Base-by-base conservation (phyloP, 2,113 vertebrate species). In the Sisor rabdophorus region DNA sequence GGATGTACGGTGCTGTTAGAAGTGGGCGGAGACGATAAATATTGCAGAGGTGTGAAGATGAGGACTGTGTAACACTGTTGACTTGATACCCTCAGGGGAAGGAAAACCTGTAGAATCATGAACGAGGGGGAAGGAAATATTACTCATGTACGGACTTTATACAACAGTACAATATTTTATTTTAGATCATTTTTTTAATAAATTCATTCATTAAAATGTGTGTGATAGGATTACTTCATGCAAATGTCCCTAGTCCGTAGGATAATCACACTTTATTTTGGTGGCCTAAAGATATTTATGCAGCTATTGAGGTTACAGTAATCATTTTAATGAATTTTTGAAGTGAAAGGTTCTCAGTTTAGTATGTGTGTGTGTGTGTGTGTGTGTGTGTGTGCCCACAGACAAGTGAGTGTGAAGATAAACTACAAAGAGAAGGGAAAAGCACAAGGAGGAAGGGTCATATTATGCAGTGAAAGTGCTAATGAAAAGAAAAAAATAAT, bases 401-500 rank as follows among this genome's bases (percentile, higher is more conserved):
- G 16, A 30, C 17, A 30, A 4, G 61, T 32, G 36, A 20, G 7
- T 4, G 19, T 0, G 11, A 24, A n/a, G 22, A 65, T 44, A 65
- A 67, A 26, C 47, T 2, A 67, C 63, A 47, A 67, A 77, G 75
- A 81, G 40, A 72, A 32, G 54, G 63, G 50, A 40, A 36, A 71
- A 44, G 24, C 36, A 16, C 16, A 9, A 61, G 60, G 40, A n/a
- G 20, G 20, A 73, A 28, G 26, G 26, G 26, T 61, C 54, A n/a
- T 52, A 79, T 60, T 68, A 76, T 26, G 17, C 30, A 24, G 65
- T 56, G 68, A 19, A 68, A 60, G 67, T 61, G 73, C 69, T 74
- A 82, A 73, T 76, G 54, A 76, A 76, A 82, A 76, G 48, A 68
- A 68, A 68, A 77, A 69, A 79, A 61, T 76, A 68, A 82, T 79